Percentiles rank a stretch among this genome's conserved stretches.
These are phyloP conservation scores for Marmota flaviventris DNA, from an alignment of 2,113 vertebrate genomes.

Conservation along the genomic window DNA sequence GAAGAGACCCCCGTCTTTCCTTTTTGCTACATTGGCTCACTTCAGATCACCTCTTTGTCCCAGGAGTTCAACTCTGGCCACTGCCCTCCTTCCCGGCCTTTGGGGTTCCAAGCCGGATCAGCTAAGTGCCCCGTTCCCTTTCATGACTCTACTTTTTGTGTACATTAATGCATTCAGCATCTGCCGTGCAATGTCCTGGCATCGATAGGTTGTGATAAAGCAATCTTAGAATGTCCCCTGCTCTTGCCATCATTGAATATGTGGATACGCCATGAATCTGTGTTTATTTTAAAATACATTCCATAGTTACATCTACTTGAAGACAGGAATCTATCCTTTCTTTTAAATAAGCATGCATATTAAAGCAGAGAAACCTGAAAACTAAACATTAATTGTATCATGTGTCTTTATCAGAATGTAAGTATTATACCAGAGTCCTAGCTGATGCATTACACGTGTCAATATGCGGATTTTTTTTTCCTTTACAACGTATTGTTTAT, in stretches of 20 bases:
- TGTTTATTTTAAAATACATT: conserved; percentile 70
- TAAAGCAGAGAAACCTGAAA: conserved; percentile 80
- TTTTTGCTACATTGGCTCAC: conserved; percentile 22
- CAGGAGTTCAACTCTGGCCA: not conserved
- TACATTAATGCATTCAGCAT: conserved; percentile 10
- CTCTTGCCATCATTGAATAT: conserved; percentile 65
- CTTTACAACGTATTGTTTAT: conserved; percentile 40
- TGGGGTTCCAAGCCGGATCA: conserved; percentile 12
- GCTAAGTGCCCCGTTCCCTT: not conserved
- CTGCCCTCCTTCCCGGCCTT: conserved; percentile 12
- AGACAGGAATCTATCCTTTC: conserved; percentile 77
- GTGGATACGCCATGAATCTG: conserved; percentile 61
- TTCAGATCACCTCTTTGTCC: not conserved
- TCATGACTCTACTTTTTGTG: conserved; percentile 53
- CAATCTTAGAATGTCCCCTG: conserved; percentile 45
- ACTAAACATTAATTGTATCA: conserved; percentile 76
- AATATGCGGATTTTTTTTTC: conserved; percentile 53
- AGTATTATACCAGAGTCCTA: conserved; percentile 68
- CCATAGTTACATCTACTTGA: conserved; percentile 71
- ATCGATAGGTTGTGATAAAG: conserved; percentile 15
- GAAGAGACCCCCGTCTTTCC: conserved; percentile 56
- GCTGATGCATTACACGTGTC: conserved; percentile 70
- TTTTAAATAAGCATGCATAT: conserved; percentile 84
- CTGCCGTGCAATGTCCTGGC: not conserved
- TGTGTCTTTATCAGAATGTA: conserved; percentile 80